Conservation (phyloP, 2,888 invertebrate species). For the Temnothorax unifasciatus region DNA sequence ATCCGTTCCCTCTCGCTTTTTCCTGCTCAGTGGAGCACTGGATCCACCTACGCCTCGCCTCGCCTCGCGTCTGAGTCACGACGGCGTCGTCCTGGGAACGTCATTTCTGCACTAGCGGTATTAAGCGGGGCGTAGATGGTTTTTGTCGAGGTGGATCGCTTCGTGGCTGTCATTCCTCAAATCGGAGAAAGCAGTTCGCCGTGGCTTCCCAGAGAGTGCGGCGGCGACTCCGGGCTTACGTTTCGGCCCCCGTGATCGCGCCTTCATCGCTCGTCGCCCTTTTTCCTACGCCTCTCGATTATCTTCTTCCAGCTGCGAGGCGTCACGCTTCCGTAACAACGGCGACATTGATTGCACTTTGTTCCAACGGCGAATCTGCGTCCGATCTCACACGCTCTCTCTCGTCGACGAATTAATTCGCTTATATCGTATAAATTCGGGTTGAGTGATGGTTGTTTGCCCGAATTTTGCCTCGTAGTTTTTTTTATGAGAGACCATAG, state of each 20-base stretch:
- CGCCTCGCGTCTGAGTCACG: conserved; percentile 47
- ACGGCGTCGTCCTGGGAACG: conserved; percentile 62
- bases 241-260: conserved; percentile 27
- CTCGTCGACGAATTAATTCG: conserved; percentile 27
- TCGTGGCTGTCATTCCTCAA: conserved; percentile 48
- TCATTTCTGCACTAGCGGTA: conserved; percentile 61
- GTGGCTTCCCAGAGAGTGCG: conserved; percentile 39
- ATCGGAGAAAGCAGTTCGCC: conserved; percentile 38
- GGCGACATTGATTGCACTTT: conserved; percentile 30
- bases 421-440: background rate
- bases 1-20: conserved; percentile 31
- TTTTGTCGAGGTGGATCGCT: conserved; percentile 43
- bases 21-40: conserved; percentile 24
- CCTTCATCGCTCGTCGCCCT: conserved; percentile 35
- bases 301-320: conserved; percentile 47
- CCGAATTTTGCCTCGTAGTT: background rate
- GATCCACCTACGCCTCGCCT: conserved; percentile 47
- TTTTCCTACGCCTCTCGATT: conserved; percentile 53
- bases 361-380: conserved; percentile 27
- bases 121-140: conserved; percentile 34
- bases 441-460: background rate
- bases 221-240: conserved; percentile 4
- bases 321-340: conserved; percentile 48
- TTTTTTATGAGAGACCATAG: background rate
- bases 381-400: conserved; percentile 21